Conservation (phyloP, 30 jellyfish, hydroid and myxozoan species). For the Hydractinia symbiolongicarpus region DNA sequence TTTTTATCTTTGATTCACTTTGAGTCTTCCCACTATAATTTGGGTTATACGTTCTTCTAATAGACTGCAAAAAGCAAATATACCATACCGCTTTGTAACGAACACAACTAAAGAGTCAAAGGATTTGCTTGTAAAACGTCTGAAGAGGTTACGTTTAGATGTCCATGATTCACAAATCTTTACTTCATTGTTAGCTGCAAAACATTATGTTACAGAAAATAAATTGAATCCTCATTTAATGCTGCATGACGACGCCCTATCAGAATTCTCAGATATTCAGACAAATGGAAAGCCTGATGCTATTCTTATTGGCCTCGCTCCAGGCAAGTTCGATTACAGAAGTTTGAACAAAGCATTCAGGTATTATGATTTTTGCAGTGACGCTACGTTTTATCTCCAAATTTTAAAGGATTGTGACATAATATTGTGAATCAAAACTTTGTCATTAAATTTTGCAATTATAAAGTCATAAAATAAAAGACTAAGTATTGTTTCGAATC, state of each 20-base stretch:
- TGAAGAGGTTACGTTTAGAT: constrained; percentile 8
- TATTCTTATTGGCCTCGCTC: constrained; percentile 36
- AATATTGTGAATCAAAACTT: no score
- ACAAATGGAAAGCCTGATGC: constrained; percentile 17
- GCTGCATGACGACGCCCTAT: constrained; percentile 19
- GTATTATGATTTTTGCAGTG: not conserved
- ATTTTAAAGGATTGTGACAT: no score
- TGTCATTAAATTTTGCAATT: no score
- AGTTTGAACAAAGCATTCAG: constrained; percentile 29
- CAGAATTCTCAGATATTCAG: not conserved
- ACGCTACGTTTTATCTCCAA: not conserved
- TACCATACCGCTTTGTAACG: constrained; percentile 15
- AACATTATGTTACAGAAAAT: not conserved
- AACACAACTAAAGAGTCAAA: constrained; percentile 34
- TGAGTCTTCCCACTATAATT: not conserved
- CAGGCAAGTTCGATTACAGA: not conserved
- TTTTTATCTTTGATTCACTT: not conserved
- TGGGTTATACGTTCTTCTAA: not conserved
- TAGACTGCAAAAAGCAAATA: not conserved
- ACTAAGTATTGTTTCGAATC: no score
- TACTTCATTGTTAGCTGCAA: constrained; percentile 31
- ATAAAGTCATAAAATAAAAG: no score
- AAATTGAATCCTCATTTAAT: constrained; percentile 12
- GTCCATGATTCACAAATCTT: not conserved
- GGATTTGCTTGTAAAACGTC: constrained; percentile 11